A percentile compares a stretch with the other conserved stretches of the same genome.
phyloP scores from a whole-genome alignment of 2,113 vertebrate species.

The human region GRCh38 chr1:179507001-179507500 shows the following conservation, averaged over 20 bases:
- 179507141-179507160: neutral
- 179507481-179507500: neutral
- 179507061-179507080: neutral
- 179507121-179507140: neutral
- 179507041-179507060: neutral
- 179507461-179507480: neutral
- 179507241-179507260: neutral
- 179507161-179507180: neutral
- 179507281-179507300: neutral
- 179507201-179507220: neutral
- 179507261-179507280: neutral
- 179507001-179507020: neutral
- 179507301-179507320: neutral
- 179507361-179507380: neutral
- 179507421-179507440: neutral
- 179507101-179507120: neutral
- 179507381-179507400: constrained; percentile 6
- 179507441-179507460: neutral
- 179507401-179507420: neutral
- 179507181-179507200: neutral
- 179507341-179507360: neutral
- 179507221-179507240: neutral
- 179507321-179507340: neutral
- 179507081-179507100: neutral
- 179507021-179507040: neutral